phyloP scores from a whole-genome alignment of 2,888 invertebrate genomes.

The Mantis religiosa region DNA sequence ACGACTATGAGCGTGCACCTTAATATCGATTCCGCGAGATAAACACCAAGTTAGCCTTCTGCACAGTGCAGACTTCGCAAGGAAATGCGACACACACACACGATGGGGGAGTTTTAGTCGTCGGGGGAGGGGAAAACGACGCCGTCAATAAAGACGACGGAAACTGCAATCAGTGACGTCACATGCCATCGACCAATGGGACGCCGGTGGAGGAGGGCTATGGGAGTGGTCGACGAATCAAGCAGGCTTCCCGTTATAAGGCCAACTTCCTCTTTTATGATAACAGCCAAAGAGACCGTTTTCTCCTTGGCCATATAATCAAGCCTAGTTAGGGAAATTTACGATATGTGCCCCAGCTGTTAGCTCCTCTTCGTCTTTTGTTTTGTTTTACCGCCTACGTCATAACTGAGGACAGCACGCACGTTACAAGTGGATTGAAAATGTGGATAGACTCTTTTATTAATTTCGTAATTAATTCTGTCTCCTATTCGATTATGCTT shows the following conservation, averaged over 20 bases:
- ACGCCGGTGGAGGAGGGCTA: conserved; percentile 10
- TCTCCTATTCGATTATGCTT: too few species aligned
- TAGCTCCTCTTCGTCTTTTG: neutral
- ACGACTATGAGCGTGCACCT: too few species aligned
- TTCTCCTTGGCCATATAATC: neutral
- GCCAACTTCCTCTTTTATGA: neutral
- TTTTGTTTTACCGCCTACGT: neutral
- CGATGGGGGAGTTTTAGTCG: neutral
- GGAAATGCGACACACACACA: neutral
- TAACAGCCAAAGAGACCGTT: neutral
- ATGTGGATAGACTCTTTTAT: too few species aligned
- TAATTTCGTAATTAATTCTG: too few species aligned
- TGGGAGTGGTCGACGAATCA: conserved; percentile 9
- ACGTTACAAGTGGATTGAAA: too few species aligned
- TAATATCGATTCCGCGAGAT: neutral
- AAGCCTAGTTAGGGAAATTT: neutral
- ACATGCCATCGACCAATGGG: conserved; percentile 23
- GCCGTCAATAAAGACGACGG: conserved; percentile 5
- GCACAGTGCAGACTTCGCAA: neutral
- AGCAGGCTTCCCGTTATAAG: neutral
- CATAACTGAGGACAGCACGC: too few species aligned
- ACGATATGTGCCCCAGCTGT: neutral
- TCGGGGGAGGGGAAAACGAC: neutral
- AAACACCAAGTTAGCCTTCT: neutral
- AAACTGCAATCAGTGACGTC: conserved; percentile 21